Evolutionary conservation across 2,797 vertebrate species (phyloP).

Genomic region (Alectoris magna): DNA sequence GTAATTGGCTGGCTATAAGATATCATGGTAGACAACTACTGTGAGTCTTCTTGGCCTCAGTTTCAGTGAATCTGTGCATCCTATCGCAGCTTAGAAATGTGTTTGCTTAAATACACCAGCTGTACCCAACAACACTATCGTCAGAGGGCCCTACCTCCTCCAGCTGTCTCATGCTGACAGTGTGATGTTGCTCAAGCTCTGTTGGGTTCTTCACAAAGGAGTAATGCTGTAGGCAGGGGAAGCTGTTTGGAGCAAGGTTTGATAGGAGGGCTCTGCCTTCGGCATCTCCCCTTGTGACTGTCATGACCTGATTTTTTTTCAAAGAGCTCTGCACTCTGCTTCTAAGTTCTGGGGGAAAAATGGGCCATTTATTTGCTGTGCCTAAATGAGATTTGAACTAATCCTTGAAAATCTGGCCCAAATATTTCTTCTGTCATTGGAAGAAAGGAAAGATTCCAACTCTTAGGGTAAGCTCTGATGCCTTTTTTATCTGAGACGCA

Average conservation of each 20-base stretch:
- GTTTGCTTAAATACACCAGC: neutral
- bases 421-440: constrained; percentile 8
- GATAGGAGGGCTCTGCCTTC: neutral
- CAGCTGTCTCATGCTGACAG: neutral
- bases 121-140: neutral
- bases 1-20: neutral
- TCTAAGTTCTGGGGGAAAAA: neutral
- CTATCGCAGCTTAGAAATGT: neutral
- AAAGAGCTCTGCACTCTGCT: neutral
- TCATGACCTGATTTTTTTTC: constrained; percentile 21
- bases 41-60: neutral
- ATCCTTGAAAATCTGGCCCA: constrained; percentile 12
- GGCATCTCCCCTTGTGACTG: neutral
- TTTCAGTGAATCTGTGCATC: neutral
- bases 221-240: accelerated
- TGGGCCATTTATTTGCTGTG: neutral
- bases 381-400: neutral
- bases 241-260: neutral
- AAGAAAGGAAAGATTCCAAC: neutral
- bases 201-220: neutral
- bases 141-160: neutral
- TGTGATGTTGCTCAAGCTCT: neutral
- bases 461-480: neutral
- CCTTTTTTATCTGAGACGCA: neutral
- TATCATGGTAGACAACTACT: neutral